A percentile compares a stretch with the other conserved stretches of the same genome.
Conservation (phyloP, 2,888 invertebrate species). For the Agonopterix alstromeriana region DNA sequence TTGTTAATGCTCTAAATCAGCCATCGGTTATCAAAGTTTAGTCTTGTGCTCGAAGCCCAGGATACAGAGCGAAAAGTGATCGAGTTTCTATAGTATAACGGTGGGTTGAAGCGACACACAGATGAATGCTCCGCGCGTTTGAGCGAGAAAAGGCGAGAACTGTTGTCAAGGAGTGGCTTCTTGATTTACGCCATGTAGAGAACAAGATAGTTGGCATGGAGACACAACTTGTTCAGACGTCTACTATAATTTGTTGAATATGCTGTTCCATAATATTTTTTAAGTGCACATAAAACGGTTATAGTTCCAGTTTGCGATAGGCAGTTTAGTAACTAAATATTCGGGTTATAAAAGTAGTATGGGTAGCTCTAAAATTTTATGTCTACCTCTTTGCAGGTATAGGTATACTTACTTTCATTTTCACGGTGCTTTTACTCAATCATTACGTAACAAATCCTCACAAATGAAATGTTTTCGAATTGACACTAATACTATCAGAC, state of each 20-base stretch:
- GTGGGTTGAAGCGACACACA: conserved; percentile 17
- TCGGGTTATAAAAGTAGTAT: too few species aligned
- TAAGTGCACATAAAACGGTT: too few species aligned
- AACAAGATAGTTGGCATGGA: conserved; percentile 12
- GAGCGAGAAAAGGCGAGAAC: conserved; percentile 11
- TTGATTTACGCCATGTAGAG: conserved; percentile 19
- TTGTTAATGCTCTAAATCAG: too few species aligned
- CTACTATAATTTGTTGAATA: neutral
- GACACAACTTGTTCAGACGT: conserved; percentile 6
- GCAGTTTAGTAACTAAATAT: too few species aligned
- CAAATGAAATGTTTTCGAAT: neutral
- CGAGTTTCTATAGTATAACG: conserved; percentile 16
- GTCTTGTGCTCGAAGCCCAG: too few species aligned
- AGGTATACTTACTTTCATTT: too few species aligned
- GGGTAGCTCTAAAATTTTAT: too few species aligned
- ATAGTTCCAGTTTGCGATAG: too few species aligned
- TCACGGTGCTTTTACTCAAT: too few species aligned
- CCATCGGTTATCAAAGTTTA: too few species aligned
- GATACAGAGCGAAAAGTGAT: conserved; percentile 10
- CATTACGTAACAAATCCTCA: too few species aligned
- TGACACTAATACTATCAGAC: neutral
- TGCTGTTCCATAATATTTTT: neutral
- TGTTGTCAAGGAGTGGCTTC: conserved; percentile 18
- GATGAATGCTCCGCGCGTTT: conserved; percentile 19
- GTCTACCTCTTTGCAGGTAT: too few species aligned